Evolutionary conservation across 2,888 invertebrate species (phyloP).

Genomic region (Mactromeris polynyma): DNA sequence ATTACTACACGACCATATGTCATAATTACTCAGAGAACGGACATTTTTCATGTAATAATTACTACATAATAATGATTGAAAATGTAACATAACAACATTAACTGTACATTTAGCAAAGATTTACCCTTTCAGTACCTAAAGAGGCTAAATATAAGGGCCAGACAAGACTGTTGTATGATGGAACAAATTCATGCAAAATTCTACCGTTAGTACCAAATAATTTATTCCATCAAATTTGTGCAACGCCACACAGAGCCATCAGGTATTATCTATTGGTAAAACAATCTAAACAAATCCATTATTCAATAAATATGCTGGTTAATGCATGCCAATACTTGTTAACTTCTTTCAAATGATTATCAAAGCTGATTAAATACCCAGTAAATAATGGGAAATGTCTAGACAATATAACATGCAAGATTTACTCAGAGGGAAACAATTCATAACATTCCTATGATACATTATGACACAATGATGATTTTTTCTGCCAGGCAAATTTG

Average conservation of each 20-base stretch:
- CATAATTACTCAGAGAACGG: background rate
- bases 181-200: too few species aligned
- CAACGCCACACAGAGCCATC: too few species aligned
- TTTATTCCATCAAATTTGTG: too few species aligned
- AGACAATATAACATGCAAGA: background rate
- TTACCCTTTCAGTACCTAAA: too few species aligned
- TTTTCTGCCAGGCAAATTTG: background rate
- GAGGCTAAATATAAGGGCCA: too few species aligned
- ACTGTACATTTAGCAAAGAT: background rate
- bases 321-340: conserved; percentile 15
- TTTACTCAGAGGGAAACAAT: background rate
- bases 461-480: background rate
- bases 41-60: background rate
- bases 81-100: background rate
- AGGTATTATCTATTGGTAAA: too few species aligned
- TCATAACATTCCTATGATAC: background rate
- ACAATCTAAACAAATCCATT: too few species aligned
- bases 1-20: background rate
- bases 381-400: background rate
- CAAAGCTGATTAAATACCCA: background rate
- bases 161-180: too few species aligned
- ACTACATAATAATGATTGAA: background rate
- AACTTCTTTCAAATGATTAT: conserved; percentile 9
- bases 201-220: too few species aligned
- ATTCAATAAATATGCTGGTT: background rate